Evolutionary conservation across 2,113 vertebrate species (phyloP).

Genomic region (Seriola quinqueradiata): DNA sequence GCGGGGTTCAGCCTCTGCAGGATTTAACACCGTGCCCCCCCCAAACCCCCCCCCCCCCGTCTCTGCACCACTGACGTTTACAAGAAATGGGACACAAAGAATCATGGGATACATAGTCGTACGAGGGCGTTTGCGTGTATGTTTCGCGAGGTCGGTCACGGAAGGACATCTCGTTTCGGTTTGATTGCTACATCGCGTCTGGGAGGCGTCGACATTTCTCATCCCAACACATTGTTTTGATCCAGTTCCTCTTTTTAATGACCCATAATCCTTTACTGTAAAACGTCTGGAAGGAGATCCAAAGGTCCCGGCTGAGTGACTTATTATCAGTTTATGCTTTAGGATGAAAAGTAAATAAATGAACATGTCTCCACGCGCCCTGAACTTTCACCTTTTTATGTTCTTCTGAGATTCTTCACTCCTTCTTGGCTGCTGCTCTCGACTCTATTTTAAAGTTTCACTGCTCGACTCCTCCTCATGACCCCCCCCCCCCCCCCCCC

Average conservation of each 20-base stretch:
- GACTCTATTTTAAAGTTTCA: slow-evolving; percentile 17
- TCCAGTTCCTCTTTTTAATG: slow-evolving; percentile 75
- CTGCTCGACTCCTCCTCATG: background rate
- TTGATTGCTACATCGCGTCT: background rate
- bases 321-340: slow-evolving; percentile 69
- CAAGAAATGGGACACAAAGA: slow-evolving; percentile 55
- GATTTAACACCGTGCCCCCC: slow-evolving; percentile 53
- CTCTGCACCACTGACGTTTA: slow-evolving; percentile 64
- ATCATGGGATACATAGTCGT: slow-evolving; percentile 34
- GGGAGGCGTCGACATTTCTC: slow-evolving; percentile 41
- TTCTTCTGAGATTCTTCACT: slow-evolving; percentile 41
- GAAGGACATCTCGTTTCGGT: slow-evolving; percentile 23
- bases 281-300: slow-evolving; percentile 63
- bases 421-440: slow-evolving; percentile 5
- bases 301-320: slow-evolving; percentile 54
- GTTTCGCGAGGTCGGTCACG: background rate
- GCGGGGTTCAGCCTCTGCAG: slow-evolving; percentile 54
- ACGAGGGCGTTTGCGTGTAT: no score
- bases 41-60: background rate
- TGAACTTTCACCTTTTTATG: slow-evolving; percentile 54
- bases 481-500: background rate
- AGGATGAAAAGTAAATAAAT: slow-evolving; percentile 62
- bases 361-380: slow-evolving; percentile 40
- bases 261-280: slow-evolving; percentile 70
- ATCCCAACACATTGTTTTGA: slow-evolving; percentile 74